phyloP scores from a whole-genome alignment of 2,797 vertebrate species.

The Eutrigla gurnardus region DNA sequence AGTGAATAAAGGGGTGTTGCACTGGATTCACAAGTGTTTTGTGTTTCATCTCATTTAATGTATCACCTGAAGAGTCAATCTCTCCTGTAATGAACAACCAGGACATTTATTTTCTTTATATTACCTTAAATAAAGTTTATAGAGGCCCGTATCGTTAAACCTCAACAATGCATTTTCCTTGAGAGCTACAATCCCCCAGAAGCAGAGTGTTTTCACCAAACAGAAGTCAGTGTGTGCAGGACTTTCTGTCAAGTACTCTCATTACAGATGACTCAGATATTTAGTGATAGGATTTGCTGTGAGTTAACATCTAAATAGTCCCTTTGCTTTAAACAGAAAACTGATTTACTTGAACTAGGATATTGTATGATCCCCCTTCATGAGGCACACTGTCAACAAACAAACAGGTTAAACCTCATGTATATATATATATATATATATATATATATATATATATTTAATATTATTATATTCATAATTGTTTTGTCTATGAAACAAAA shows the following conservation, averaged over 20 bases:
- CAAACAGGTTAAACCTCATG: not conserved
- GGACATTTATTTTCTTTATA: slow-evolving; percentile 40
- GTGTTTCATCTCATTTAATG: slow-evolving; percentile 29
- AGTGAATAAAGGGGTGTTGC: slow-evolving; percentile 11
- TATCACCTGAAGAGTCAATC: slow-evolving; percentile 20
- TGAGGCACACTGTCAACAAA: not conserved
- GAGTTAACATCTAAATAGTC: not conserved
- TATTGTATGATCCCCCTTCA: not conserved
- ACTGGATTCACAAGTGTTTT: slow-evolving; percentile 32
- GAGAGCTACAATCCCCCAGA: slow-evolving; percentile 25
- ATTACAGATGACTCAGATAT: not conserved
- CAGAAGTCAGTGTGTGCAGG: slow-evolving; percentile 8
- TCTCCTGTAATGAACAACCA: slow-evolving; percentile 18
- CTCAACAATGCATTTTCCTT: slow-evolving; percentile 27
- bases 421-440: too few relatives aligned
- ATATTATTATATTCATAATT: too few relatives aligned
- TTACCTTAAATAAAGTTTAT: slow-evolving; percentile 29
- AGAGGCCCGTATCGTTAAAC: slow-evolving; percentile 23
- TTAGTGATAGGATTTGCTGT: slow-evolving; percentile 1
- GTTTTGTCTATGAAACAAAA: too few relatives aligned
- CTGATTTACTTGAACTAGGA: not conserved
- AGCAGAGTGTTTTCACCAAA: not conserved
- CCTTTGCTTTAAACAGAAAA: slow-evolving; percentile 3
- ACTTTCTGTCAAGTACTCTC: slow-evolving; percentile 1
- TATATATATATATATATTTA: too few relatives aligned